Base-by-base conservation (phyloP, 2,888 invertebrate genomes). In the Taenaris catops region DNA sequence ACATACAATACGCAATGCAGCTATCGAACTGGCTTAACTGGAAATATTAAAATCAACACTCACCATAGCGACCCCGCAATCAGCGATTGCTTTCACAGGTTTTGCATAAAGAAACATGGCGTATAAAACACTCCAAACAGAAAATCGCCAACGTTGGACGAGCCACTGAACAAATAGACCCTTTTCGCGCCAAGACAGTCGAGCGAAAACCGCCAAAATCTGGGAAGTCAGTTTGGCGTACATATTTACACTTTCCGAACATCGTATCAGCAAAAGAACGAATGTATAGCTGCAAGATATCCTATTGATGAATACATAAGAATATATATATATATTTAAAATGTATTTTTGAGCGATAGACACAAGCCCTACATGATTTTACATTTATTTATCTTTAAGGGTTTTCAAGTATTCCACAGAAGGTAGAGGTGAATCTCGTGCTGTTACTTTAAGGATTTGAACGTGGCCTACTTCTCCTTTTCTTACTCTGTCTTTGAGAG, bases 341-440 rank as follows among this genome's bases (percentile, higher is more conserved):
- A n/a, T n/a, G n/a, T n/a, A n/a, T n/a, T n/a, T n/a, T n/a, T n/a
- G n/a, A n/a, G n/a, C n/a, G n/a, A n/a, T n/a, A n/a, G n/a, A n/a
- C n/a, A n/a, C n/a, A n/a, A n/a, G n/a, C n/a, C n/a, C n/a, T n/a
- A n/a, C n/a, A n/a, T n/a, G n/a, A n/a, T n/a, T n/a, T n/a, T n/a
- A n/a, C n/a, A n/a, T n/a, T n/a, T n/a, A n/a, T n/a, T n/a, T n/a
- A n/a, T n/a, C n/a, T n/a, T n/a, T n/a, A n/a, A n/a, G n/a, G n/a
- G 14, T 14, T 14, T 14, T 14, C 14, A 14, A 14, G 4, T 14
- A 14, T 0, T 88, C 89, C 6, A 91, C 62, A 0, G 88, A 66
- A 0, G 92, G 92, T 38, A 91, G 63, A 0, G 92, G 92, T 7
- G 90, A 90, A 56, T 93, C 92, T 44, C 92, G 76, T 4, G 90